These are phyloP conservation scores for Zaprionus camerounensis DNA, from an alignment of 1,140 invertebrate genomes.

Conservation along the genomic window DNA sequence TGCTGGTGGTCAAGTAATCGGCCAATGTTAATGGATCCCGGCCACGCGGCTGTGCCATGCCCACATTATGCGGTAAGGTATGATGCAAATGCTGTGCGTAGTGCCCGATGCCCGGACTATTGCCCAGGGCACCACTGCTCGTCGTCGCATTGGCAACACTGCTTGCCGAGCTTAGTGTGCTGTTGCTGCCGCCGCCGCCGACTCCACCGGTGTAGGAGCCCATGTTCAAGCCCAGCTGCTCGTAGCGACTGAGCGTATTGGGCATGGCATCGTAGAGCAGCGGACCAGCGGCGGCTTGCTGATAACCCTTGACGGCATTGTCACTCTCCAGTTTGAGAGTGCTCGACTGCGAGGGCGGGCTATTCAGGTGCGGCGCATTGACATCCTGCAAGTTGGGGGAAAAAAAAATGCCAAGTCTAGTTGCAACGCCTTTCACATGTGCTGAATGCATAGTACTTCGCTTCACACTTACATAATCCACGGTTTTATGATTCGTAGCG, in stretches of 20 bases:
- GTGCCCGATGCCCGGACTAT: slow-evolving; percentile 22
- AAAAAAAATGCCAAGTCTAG: slow-evolving; percentile 26
- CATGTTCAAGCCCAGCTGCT: slow-evolving; percentile 73
- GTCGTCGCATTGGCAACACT: slow-evolving; percentile 47
- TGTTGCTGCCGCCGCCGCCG: slow-evolving; percentile 54
- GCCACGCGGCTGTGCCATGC: slow-evolving; percentile 51
- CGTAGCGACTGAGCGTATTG: slow-evolving; percentile 74
- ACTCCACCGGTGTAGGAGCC: slow-evolving; percentile 48
- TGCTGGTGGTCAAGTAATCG: slow-evolving; percentile 81
- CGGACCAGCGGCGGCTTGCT: slow-evolving; percentile 48
- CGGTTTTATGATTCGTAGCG: slow-evolving; percentile 66
- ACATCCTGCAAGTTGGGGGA: slow-evolving; percentile 58
- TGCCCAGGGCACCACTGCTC: not conserved
- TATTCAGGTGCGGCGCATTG: slow-evolving; percentile 73
- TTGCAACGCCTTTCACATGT: slow-evolving; percentile 30
- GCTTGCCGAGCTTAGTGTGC: slow-evolving; percentile 67
- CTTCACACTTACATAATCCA: slow-evolving; percentile 76
- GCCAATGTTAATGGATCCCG: slow-evolving; percentile 74
- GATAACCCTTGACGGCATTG: slow-evolving; percentile 62
- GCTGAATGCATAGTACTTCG: slow-evolving; percentile 4
- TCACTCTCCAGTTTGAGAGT: slow-evolving; percentile 76
- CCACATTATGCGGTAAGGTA: slow-evolving; percentile 60
- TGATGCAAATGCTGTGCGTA: slow-evolving; percentile 68
- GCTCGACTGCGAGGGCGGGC: slow-evolving; percentile 79
- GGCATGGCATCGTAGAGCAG: slow-evolving; percentile 79